Percentiles rank a stretch among this genome's conserved stretches.
Conservation (phyloP, 2,888 invertebrate genomes). For the Eupithecia vulgata region DNA sequence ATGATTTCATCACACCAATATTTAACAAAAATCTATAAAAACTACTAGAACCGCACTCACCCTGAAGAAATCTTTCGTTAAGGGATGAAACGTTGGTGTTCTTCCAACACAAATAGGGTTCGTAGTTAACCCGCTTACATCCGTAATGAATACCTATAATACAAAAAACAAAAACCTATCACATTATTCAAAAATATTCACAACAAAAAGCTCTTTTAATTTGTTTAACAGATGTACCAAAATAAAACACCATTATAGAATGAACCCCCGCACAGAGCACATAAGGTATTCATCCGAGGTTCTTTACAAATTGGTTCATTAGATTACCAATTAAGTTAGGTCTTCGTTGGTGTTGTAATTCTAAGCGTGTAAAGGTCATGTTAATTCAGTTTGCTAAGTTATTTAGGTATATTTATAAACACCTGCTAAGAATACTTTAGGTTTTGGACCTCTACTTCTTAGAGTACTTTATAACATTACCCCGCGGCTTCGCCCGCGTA, state of each 20-base stretch:
- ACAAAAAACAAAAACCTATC: too few relatives aligned
- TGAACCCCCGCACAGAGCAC: constrained; percentile 8
- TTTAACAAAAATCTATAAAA: too few relatives aligned
- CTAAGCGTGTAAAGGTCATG: constrained; percentile 29
- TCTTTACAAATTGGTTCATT: constrained; percentile 19
- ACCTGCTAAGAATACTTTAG: constrained; percentile 1
- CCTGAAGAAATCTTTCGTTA: too few relatives aligned
- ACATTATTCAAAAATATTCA: background rate
- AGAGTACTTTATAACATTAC: background rate
- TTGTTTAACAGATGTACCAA: background rate
- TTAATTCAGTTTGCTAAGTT: constrained; percentile 16
- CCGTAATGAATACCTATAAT: too few relatives aligned
- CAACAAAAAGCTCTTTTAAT: background rate
- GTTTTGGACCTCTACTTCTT: background rate
- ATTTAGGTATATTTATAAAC: background rate
- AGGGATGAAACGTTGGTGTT: too few relatives aligned
- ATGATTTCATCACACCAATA: too few relatives aligned
- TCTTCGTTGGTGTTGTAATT: constrained; percentile 25
- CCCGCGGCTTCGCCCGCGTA: too few relatives aligned
- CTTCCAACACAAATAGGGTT: too few relatives aligned
- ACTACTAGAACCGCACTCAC: too few relatives aligned
- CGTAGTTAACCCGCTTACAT: too few relatives aligned
- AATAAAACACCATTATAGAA: constrained; percentile 10
- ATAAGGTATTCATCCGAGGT: background rate
- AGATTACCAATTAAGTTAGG: constrained; percentile 25